Conservation (phyloP, 2,888 invertebrate genomes). For the Diarsia rubi region DNA sequence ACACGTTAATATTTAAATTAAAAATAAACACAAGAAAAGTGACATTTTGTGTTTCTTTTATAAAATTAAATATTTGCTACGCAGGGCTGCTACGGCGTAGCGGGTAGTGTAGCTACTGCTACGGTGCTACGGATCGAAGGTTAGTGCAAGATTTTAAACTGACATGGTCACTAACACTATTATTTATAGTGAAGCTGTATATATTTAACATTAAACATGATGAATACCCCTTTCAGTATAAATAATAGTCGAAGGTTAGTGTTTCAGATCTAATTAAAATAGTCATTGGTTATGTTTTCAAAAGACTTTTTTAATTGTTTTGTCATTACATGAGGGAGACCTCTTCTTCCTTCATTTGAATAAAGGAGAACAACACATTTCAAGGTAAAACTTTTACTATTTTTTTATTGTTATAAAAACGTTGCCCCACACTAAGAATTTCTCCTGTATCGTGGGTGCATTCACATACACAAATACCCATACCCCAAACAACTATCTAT, state of each 20-base stretch:
- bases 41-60: constrained; percentile 34
- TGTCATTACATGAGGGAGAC: not conserved
- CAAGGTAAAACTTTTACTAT: not conserved
- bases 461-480: no score
- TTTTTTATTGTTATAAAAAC: no score
- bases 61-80: constrained; percentile 38
- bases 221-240: no score
- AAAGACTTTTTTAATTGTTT: not conserved
- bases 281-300: not conserved
- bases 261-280: no score
- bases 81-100: constrained; percentile 47
- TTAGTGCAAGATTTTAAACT: no score
- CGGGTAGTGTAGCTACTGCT: not conserved
- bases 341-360: not conserved
- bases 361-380: not conserved
- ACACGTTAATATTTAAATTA: constrained; percentile 67
- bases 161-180: no score
- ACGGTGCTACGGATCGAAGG: not conserved
- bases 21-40: constrained; percentile 55
- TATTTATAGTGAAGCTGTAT: no score
- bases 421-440: no score
- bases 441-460: no score
- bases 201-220: no score
- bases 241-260: no score
- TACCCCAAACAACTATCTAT: no score